Base-by-base conservation (phyloP, 2,888 invertebrate genomes). In the Limulus polyphemus region DNA sequence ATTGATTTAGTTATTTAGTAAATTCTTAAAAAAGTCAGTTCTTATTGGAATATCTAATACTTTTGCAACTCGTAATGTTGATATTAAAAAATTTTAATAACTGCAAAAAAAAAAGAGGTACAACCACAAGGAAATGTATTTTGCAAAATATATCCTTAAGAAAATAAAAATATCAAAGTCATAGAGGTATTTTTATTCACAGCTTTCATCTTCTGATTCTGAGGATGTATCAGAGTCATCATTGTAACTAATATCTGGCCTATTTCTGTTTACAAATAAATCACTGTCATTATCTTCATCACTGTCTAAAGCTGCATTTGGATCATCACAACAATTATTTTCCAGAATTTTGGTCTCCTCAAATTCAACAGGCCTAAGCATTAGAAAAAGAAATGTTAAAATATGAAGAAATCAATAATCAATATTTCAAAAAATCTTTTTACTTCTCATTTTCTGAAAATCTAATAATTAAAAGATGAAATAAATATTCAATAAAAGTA, bases 181-280 rank as follows among this genome's bases (percentile, higher is more conserved):
- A 32, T 32, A 1, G 1, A 32, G 32, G 32, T 32, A 32, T 5
- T 1, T 32, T 32, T 32, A 32, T 32, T 32, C 32, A 32, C 32
- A 32, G 32, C 47, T 47, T 54, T 60, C 58, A 3, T 50, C 55
- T 2, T 56, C 58, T 48, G 48, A 47, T 54, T 60, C 58, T 56
- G 60, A 60, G 54, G 59, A 56, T 9, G 58, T 55, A 12, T 47
- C 47, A 56, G 13, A 57, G 50, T 46, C 48, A 46, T 49, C 17
- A 16, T 14, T 17, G 49, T 32, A 32, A 32, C 32, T 32, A 32
- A 32, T 32, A 61, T 60, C 47, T 16, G 57, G 60, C 14, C 63
- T 63, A 16, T 65, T 65, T 51, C 58, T 61, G 62, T 65, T 65
- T 16, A 65, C 61, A 63, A 63, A 61, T 51, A 63, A 59, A 13